Percentiles rank a stretch among this genome's conserved stretches.
Evolutionary conservation across 1,140 invertebrate species (phyloP).

Genomic region (Tachypleus tridentatus): DNA sequence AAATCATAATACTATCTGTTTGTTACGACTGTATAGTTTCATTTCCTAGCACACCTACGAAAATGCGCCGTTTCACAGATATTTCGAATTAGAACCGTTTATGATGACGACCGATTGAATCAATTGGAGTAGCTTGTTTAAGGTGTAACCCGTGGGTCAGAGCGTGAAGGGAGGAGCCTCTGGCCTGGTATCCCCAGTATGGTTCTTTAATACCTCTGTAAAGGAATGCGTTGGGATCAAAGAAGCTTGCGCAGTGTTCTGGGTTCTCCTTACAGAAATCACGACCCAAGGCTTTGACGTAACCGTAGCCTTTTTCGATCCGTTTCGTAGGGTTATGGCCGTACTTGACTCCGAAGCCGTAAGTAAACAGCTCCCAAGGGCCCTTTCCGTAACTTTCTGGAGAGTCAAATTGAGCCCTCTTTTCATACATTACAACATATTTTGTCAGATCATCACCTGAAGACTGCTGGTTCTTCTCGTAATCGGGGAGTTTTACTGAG

Average conservation of each 20-base stretch:
- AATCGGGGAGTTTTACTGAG: too few relatives aligned
- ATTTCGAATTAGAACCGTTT: too few relatives aligned
- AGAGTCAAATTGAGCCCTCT: constrained; percentile 12
- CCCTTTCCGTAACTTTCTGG: constrained; percentile 14
- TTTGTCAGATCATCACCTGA: too few relatives aligned
- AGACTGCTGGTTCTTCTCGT: too few relatives aligned
- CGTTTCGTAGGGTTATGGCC: constrained; percentile 17
- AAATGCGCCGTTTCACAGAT: too few relatives aligned
- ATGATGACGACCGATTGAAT: too few relatives aligned
- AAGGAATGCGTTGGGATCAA: constrained; percentile 14
- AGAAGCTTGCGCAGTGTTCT: constrained; percentile 8
- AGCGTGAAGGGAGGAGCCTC: too few relatives aligned
- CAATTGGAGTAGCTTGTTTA: too few relatives aligned
- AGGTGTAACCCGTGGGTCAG: too few relatives aligned
- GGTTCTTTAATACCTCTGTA: constrained; percentile 18
- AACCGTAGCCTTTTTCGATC: constrained; percentile 18
- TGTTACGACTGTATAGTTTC: too few relatives aligned
- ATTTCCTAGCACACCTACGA: too few relatives aligned
- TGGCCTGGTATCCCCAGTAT: constrained; percentile 13
- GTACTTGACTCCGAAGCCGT: constrained; percentile 16
- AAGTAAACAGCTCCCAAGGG: constrained; percentile 16
- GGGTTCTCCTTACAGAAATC: constrained; percentile 15
- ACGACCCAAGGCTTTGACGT: constrained; percentile 17
- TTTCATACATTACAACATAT: constrained; percentile 12
- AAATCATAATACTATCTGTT: too few relatives aligned